phyloP scores from a whole-genome alignment of 35 echinoderm and acorn worm species.

The Diadema setosum region DNA sequence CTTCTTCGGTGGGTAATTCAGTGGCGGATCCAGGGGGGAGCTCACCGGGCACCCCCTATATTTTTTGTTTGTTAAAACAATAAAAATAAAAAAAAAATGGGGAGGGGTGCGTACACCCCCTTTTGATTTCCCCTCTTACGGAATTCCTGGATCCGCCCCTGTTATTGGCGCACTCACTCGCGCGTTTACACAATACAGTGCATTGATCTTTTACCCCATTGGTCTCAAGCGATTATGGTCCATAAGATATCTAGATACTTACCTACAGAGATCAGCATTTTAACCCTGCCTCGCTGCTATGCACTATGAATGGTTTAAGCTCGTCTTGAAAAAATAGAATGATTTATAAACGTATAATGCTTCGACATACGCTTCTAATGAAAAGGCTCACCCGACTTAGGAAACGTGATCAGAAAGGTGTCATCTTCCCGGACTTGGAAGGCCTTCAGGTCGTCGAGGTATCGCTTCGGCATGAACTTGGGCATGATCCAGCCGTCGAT shows the following conservation, averaged over 20 bases:
- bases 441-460: not conserved
- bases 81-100: too few relatives aligned
- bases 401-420: constrained; percentile 5
- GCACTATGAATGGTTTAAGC: not conserved
- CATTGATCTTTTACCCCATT: not conserved
- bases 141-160: too few relatives aligned
- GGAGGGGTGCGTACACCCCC: too few relatives aligned
- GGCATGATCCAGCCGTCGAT: constrained; percentile 4
- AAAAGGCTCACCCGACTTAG: constrained; percentile 13
- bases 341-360: too few relatives aligned
- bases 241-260: not conserved
- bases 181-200: too few relatives aligned
- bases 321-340: not conserved
- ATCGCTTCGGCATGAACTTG: not conserved
- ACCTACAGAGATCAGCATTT: not conserved
- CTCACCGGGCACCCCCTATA: too few relatives aligned
- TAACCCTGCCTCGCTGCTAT: not conserved
- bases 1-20: too few relatives aligned
- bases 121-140: too few relatives aligned
- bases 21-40: too few relatives aligned
- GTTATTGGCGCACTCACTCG: too few relatives aligned
- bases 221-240: not conserved
- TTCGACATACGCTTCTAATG: too few relatives aligned
- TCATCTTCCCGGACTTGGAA: constrained; percentile 1
- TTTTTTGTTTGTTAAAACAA: too few relatives aligned